Percentiles rank a stretch among this genome's conserved stretches.
phyloP scores from a whole-genome alignment of 2,113 vertebrate genomes.

The human (Homo sapiens) region DNA sequence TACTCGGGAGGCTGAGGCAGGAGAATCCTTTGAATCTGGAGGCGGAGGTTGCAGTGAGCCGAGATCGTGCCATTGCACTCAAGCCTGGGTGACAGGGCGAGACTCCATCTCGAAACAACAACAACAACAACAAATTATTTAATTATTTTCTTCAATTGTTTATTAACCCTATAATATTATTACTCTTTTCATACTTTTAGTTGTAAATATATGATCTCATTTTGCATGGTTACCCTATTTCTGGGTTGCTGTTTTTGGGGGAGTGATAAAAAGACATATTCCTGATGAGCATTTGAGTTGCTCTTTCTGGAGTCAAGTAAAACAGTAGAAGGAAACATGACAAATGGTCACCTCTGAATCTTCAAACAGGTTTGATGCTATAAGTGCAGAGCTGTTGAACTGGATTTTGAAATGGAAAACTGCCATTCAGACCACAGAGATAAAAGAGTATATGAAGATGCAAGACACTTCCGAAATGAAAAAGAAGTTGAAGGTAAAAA shows the following conservation, averaged over 20 bases:
- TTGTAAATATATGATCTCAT: not conserved
- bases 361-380: constrained; percentile 89
- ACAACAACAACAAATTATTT: not conserved
- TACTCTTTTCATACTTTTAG: not conserved
- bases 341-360: constrained; percentile 63
- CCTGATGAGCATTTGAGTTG: not conserved
- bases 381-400: constrained; percentile 86
- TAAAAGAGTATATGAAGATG: constrained; percentile 87
- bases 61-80: no score
- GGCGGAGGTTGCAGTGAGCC: no score
- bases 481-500: constrained; percentile 91
- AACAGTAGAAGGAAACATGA: not conserved
- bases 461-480: constrained; percentile 86
- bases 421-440: constrained; percentile 85
- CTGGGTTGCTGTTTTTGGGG: not conserved
- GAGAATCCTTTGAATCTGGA: no score
- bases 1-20: no score
- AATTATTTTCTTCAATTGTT: not conserved
- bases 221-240: not conserved
- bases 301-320: constrained; percentile 18
- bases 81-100: no score
- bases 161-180: not conserved
- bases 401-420: constrained; percentile 90
- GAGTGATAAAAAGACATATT: not conserved
- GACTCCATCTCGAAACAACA: no score